phyloP scores from a whole-genome alignment of 2,113 vertebrate species.

The Petaurus breviceps region DNA sequence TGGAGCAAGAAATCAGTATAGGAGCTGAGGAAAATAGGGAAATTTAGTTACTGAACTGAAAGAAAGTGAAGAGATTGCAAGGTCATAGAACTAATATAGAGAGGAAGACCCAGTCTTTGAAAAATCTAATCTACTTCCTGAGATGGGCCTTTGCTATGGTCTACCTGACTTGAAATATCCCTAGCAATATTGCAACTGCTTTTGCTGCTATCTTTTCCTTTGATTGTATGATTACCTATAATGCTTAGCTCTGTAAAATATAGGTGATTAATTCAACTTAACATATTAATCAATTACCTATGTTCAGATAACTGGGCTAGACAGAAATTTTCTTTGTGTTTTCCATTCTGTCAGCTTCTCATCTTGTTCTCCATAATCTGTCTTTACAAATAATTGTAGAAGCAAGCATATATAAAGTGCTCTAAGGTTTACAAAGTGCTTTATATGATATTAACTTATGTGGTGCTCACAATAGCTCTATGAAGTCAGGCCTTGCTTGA shows the following conservation, averaged over 20 bases:
- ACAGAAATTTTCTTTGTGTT: background rate
- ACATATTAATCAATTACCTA: background rate
- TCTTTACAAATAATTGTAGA: background rate
- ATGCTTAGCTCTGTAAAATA: constrained; percentile 50
- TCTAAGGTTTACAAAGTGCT: background rate
- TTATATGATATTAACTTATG: background rate
- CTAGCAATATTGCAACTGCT: constrained; percentile 48
- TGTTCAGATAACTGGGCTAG: background rate
- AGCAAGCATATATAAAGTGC: background rate
- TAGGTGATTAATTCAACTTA: background rate
- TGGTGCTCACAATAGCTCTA: background rate
- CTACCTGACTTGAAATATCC: constrained; percentile 15
- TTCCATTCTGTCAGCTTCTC: background rate
- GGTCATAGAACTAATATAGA: background rate
- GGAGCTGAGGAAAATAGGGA: constrained; percentile 27
- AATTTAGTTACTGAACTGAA: constrained; percentile 3
- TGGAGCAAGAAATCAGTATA: constrained; percentile 6
- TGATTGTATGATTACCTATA: constrained; percentile 53
- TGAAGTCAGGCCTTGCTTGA: background rate
- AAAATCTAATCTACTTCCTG: constrained; percentile 20
- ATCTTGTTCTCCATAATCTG: background rate
- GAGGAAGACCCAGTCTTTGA: background rate
- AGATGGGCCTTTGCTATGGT: constrained; percentile 22
- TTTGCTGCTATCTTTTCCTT: constrained; percentile 20
- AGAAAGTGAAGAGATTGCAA: background rate